These are phyloP conservation scores for Scaptodrosophila latifasciaeformis DNA, from an alignment of 2,888 invertebrate species.

Conservation along the genomic window DNA sequence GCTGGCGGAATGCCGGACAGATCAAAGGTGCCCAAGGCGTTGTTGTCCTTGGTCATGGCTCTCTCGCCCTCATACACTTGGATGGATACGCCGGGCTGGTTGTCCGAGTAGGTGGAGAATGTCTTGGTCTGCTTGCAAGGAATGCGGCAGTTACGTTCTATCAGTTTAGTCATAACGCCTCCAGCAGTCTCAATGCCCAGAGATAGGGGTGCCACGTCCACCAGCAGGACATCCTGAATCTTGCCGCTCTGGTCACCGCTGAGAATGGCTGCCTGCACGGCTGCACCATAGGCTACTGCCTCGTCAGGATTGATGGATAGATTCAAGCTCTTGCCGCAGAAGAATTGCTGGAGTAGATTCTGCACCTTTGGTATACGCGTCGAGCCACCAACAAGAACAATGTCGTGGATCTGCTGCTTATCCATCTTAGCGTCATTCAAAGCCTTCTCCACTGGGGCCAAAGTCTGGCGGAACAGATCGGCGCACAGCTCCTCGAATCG, in stretches of 20 bases:
- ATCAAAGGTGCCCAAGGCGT: constrained; percentile 95
- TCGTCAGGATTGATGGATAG: constrained; percentile 87
- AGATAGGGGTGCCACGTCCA: constrained; percentile 82
- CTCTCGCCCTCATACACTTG: constrained; percentile 86
- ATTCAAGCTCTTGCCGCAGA: constrained; percentile 83
- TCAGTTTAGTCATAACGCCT: constrained; percentile 86
- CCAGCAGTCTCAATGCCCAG: constrained; percentile 87
- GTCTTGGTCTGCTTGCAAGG: constrained; percentile 84
- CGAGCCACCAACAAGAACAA: constrained; percentile 88
- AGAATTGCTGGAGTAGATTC: constrained; percentile 83
- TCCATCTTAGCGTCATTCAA: constrained; percentile 86
- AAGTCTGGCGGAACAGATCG: constrained; percentile 83
- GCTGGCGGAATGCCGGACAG: constrained; percentile 94
- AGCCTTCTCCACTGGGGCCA: constrained; percentile 87
- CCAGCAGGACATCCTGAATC: constrained; percentile 84
- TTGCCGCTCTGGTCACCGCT: constrained; percentile 82
- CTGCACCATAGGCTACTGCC: constrained; percentile 86
- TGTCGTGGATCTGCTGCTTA: constrained; percentile 84
- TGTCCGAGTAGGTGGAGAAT: constrained; percentile 88
- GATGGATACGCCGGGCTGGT: constrained; percentile 85
- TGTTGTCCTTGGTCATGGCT: constrained; percentile 95
- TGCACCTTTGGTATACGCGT: constrained; percentile 88
- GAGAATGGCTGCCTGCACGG: constrained; percentile 83
- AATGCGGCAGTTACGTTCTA: constrained; percentile 83
- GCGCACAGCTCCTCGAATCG: constrained; percentile 84